Evolutionary conservation across 2,113 vertebrate species (phyloP).

Genomic region (Chlamydotis undulata): DNA sequence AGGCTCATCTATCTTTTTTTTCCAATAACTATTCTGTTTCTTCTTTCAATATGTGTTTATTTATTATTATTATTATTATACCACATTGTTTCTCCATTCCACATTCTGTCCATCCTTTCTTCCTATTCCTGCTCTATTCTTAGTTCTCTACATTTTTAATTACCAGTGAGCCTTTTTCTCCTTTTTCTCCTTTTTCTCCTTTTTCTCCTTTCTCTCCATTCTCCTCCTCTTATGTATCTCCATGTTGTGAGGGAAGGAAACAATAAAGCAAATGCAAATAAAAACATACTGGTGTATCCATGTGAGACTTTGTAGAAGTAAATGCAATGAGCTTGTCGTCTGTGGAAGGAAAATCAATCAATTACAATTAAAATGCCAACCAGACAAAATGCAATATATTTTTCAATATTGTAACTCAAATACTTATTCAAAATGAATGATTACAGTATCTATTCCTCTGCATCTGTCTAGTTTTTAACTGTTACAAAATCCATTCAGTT

Average conservation of each 20-base stretch:
- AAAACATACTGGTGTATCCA: background rate
- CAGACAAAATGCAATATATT: background rate
- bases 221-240: background rate
- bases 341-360: background rate
- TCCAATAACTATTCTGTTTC: background rate
- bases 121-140: background rate
- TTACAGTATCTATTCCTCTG: background rate
- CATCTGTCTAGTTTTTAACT: background rate
- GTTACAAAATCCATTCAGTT: background rate
- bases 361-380: background rate
- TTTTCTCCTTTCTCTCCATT: background rate
- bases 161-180: background rate
- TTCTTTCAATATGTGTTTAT: background rate
- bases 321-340: background rate
- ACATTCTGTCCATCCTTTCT: background rate
- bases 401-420: background rate
- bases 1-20: background rate
- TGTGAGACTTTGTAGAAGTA: background rate
- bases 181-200: background rate
- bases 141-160: background rate
- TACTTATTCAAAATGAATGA: slow-evolving; percentile 14
- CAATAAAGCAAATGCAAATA: background rate
- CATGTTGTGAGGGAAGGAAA: background rate
- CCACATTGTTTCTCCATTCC: background rate
- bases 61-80: background rate